phyloP scores from a whole-genome alignment of 2,888 invertebrate species.

The Carterocephalus palaemon region DNA sequence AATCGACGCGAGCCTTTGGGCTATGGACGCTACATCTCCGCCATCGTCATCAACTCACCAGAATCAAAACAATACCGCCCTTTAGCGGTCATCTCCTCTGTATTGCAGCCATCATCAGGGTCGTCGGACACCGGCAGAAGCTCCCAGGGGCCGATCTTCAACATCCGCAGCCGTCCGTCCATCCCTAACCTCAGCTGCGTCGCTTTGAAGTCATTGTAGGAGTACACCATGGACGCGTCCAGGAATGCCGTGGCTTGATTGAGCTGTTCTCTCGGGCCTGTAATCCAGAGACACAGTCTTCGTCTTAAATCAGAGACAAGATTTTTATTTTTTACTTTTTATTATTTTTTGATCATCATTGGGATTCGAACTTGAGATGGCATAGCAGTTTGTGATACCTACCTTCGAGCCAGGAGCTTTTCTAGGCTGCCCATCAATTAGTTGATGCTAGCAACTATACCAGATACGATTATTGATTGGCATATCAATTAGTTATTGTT shows the following conservation, averaged over 20 bases:
- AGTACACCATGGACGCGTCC: constrained; percentile 91
- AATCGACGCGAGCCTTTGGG: too few species aligned
- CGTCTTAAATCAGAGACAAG: neutral
- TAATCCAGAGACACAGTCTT: neutral
- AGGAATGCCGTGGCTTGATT: constrained; percentile 92
- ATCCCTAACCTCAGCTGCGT: constrained; percentile 66
- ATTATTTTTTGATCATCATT: too few species aligned
- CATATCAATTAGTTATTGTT: too few species aligned
- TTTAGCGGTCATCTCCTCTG: constrained; percentile 80
- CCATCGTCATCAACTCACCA: constrained; percentile 59
- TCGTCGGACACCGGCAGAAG: constrained; percentile 85
- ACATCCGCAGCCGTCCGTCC: constrained; percentile 83
- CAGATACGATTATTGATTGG: too few species aligned
- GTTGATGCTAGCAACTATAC: too few species aligned
- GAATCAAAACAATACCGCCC: constrained; percentile 90
- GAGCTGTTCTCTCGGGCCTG: constrained; percentile 88
- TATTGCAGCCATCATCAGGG: constrained; percentile 87
- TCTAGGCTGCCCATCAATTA: too few species aligned
- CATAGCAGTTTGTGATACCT: too few species aligned
- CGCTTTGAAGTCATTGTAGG: constrained; percentile 76
- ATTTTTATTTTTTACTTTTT: constrained; percentile 2
- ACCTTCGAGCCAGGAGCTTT: too few species aligned
- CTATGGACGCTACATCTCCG: too few species aligned
- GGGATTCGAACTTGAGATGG: too few species aligned
- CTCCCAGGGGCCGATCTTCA: constrained; percentile 81